phyloP scores from a whole-genome alignment of 2,888 invertebrate genomes.

The Dichetophora obliterata region DNA sequence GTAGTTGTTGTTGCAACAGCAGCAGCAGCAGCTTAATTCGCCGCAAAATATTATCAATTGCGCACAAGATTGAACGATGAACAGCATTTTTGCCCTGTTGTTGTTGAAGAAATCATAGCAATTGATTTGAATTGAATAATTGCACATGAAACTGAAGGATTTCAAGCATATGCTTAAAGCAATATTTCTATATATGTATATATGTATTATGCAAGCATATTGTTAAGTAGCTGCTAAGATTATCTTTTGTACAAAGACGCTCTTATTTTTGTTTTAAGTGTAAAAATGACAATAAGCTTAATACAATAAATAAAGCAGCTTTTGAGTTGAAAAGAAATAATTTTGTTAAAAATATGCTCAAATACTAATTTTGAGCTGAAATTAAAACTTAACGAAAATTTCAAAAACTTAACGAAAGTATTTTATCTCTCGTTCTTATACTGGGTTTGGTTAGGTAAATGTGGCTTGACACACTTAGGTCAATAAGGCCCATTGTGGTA shows the following conservation, averaged over 20 bases:
- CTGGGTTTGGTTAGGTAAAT: too few species aligned
- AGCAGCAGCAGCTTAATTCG: constrained; percentile 22
- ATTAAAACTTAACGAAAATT: neutral
- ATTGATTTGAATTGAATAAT: constrained; percentile 67
- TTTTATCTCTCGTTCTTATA: too few species aligned
- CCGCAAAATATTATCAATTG: constrained; percentile 33
- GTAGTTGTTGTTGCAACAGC: too few species aligned
- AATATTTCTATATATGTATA: neutral
- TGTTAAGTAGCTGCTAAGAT: too few species aligned
- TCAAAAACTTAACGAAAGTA: too few species aligned
- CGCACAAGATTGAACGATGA: constrained; percentile 42
- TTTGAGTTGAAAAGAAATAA: too few species aligned
- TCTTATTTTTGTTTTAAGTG: too few species aligned
- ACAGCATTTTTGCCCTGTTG: constrained; percentile 43
- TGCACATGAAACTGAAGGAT: constrained; percentile 52
- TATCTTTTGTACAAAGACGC: too few species aligned
- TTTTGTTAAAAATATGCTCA: neutral
- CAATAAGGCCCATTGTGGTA: too few species aligned
- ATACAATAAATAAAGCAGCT: too few species aligned
- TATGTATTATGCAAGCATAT: neutral
- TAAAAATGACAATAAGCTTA: too few species aligned
- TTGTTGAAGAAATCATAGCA: constrained; percentile 32
- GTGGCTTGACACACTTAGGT: too few species aligned
- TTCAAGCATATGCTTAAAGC: constrained; percentile 3
- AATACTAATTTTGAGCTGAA: neutral